Base-by-base conservation (phyloP, 2,113 vertebrate genomes). In the Todiramphus saurophagus region DNA sequence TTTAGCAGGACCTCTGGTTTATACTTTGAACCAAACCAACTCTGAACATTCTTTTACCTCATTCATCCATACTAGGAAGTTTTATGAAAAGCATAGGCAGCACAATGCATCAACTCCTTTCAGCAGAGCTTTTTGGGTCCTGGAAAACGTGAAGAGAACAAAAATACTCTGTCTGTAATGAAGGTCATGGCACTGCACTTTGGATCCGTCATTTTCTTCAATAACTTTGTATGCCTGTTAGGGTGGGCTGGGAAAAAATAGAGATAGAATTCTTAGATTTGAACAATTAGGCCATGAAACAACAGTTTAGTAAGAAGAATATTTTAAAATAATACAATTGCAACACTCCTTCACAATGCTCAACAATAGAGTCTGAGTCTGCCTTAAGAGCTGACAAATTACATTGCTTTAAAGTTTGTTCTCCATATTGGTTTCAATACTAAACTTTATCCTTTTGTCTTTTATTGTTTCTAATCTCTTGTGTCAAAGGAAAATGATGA, bases 41-140 rank as follows among this genome's bases (percentile, higher is more conserved):
- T 41, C 53, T 79, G 62, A 84, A 51, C 55, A 60, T 56, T 84
- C 77, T 91, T 93, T 96, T 28, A 21, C 16, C 39, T 75, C 53
- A 78, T 62, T 96, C 87, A 87, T 68, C 62, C 35, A 48, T 64
- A 27, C 66, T 96, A 92, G 87, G 78, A 91, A 84, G 66, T 84
- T 84, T 88, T 74, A 33, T 93, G 58, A 93, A 95, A 96, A 96
- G 84, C 81, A 31, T 62, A 82, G 58, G 74, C 74, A 93, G 37
- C 41, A 95, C 62, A 95, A 73, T 94, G 41, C 59, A 82, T 68
- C 70, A 77, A 14, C 31, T 94, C 50, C 69, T 95, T 90, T 83
- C 77, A 92, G 18, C 35, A 56, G 68, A 39, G 41, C 25, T 87
- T 87, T 96, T 51, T 82, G 64, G 20, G 51, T 78, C 56, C 83